Evolutionary conservation across 2,797 vertebrate genomes (phyloP), one percentile per base, ranked within the genome.

Genomic region (Chloroceryle inda): DNA sequence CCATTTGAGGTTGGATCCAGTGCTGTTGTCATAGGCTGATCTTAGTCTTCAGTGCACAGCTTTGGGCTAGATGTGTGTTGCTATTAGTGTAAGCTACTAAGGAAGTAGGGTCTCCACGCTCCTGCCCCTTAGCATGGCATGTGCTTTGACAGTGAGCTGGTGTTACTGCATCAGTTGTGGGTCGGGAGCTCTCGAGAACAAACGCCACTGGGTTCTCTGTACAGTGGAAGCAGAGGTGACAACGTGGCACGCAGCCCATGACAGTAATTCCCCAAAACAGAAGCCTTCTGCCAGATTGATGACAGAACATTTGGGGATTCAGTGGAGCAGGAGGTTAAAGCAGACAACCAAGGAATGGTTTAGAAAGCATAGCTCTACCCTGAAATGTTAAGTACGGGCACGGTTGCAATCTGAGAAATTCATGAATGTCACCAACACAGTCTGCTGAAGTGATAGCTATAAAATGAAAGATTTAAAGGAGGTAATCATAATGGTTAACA

Each of bases 401-500:
- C 0, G 2, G 56, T 13, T 82, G 77, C 1, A 2, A 88, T 82
- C 77, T 69, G 78, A 88, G 91, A 58, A 92, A 94, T 92, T 77
- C 26, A 44, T 88, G 84, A 77, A 80, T 87, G 94, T 93, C 92
- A 85, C 81, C 94, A 93, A 3, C 58, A 35, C 50, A 85, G 64
- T 7, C 90, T 95, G 94, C 68, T 88, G 55, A 92, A 93, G 86
- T 87, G 94, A 93, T 74, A 67, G 94, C 84, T 85, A 77, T 92
- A 91, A 94, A 93, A 83, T 45, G 84, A 14, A 80, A 58, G 94
- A 97, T 96, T 96, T 96, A 96, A 83, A 88, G 75, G 68, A 85
- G 80, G 91, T 80, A 92, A 72, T 96, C 91, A 77, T 89, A 94
- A 66, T 92, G 89, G 84, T 91, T 96, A 95, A 95, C 81, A 87